Base-by-base conservation (phyloP, 2,113 vertebrate species). In the Eidolon helvum region DNA sequence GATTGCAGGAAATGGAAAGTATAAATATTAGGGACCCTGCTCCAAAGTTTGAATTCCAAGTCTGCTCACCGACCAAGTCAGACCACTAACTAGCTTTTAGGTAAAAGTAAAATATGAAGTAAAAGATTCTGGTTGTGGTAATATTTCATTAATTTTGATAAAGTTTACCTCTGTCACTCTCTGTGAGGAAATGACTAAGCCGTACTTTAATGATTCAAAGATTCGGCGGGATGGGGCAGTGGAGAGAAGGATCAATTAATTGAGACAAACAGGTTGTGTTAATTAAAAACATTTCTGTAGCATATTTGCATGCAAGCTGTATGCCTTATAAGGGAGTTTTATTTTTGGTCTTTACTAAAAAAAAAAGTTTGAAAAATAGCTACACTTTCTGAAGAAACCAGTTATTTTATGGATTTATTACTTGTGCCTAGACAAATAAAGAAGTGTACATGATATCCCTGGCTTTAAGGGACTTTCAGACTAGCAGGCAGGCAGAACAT, bases 391-490 rank as follows among this genome's bases (percentile, higher is more conserved):
- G 68, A 91, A 91, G 35, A 88, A 77, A 86, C 66, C 21, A 18
- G 65, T 79, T 90, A 45, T 79, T 84, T 90, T 92, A 40, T 82
- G 74, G 85, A 80, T 88, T 82, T 55, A 65, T 95, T 93, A 78
- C 19, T 89, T 84, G 21, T 35, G 12, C 43, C 94, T 94, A 82
- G 19, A 38, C 16, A 92, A 79, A 87, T 14, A 55, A 77, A 50
- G 48, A 75, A 79, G 33, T 50, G 26, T 48, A 40, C 14, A 87
- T 79, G 22, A 33, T 26, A 83, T 87, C n/a, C 8, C 14, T 91
- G 26, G 53, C 26, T 91, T 59, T 65, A 40, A 88, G 24, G 35
- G 74, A 83, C 38, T 50, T 87, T n/a, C 12, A 43, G 28, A 33
- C 21, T 9, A 71, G 38, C 43, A 12, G 30, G 57, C 11, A 65